Evolutionary conservation across 1,140 invertebrate species (phyloP), one percentile per base, ranked within the genome.

Genomic region (Calycopis cecrops): DNA sequence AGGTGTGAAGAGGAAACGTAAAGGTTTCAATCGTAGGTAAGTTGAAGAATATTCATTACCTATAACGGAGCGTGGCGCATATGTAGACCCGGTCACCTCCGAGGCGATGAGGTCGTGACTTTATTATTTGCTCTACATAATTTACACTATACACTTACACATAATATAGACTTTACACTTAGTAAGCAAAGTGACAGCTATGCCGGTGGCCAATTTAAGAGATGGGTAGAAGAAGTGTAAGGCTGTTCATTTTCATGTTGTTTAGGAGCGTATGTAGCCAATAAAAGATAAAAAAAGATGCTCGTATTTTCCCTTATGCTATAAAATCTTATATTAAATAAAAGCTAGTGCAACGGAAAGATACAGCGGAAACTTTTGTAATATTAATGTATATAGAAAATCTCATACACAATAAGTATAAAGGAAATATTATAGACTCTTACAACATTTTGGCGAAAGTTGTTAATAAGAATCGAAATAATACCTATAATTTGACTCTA

Each of bases 21-120:
- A 53, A 28, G 21, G 21, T 50, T 50, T 50, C 48, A 34, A 34
- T 35, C 33, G 35, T 35, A 10, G 48, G 42, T 44, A 28, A 11
- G 52, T 40, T 33, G 21, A 42, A 53, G 38, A 53, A 42, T 53
- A 53, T 53, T 53, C 52, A 42, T 53, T 53, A 33, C 52, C 52
- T 53, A 53, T 53, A 53, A 53, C 33, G 28, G 48, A 50, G 34
- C 28, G 38, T 53, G 12, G 33, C 34, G 48, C 17, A 17, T 50
- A 35, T 50, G 48, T 50, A 35, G 35, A 50, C 48, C 35, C 42
- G 52, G 52, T 53, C 52, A 53, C 52, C 52, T 53, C 52, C 52
- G 38, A 12, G 21, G 38, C 44, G 52, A 44, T 44, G 40, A 42
- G 52, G 40, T 33, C 42, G 40, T 44, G 50, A 52, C 38, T 17